A percentile compares a stretch with the other conserved stretches of the same genome.
Evolutionary conservation across 2,113 vertebrate species (phyloP).

Genomic region (Rhea pennata): DNA sequence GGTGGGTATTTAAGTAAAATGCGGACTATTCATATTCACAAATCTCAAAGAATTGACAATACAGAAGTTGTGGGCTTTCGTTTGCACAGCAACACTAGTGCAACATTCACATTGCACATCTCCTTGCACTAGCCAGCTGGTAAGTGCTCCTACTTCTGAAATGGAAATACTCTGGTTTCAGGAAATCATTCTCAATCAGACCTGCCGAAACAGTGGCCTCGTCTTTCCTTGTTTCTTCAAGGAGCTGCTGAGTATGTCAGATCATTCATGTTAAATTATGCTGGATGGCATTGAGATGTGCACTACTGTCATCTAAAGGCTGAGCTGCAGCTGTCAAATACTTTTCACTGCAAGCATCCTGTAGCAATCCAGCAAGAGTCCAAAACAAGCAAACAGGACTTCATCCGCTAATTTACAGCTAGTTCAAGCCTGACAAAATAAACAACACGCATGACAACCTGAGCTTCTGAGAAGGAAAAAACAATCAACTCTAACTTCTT

Average conservation of each 20-base stretch:
- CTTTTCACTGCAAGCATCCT: neutral
- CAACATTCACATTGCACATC: neutral
- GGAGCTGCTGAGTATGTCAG: slow-evolving; percentile 54
- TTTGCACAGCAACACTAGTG: neutral
- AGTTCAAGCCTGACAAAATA: neutral
- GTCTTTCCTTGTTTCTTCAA: neutral
- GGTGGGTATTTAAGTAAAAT: neutral
- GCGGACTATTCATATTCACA: neutral
- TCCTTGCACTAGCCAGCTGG: neutral
- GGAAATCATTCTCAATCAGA: slow-evolving; percentile 23
- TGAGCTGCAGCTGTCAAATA: slow-evolving; percentile 23
- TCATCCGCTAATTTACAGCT: neutral
- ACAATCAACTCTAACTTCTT: neutral
- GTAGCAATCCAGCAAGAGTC: neutral
- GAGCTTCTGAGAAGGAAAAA: slow-evolving; percentile 2
- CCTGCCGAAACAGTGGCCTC: slow-evolving; percentile 30
- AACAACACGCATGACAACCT: neutral
- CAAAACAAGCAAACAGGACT: neutral
- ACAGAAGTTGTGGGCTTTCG: neutral
- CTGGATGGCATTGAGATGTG: slow-evolving; percentile 43
- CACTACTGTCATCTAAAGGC: slow-evolving; percentile 14
- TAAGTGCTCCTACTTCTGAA: neutral
- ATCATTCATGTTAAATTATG: slow-evolving; percentile 67
- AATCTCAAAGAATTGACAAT: neutral
- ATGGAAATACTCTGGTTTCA: slow-evolving; percentile 5